Evolutionary conservation across 2,113 vertebrate species (phyloP).

Genomic region (Gila orcuttii): DNA sequence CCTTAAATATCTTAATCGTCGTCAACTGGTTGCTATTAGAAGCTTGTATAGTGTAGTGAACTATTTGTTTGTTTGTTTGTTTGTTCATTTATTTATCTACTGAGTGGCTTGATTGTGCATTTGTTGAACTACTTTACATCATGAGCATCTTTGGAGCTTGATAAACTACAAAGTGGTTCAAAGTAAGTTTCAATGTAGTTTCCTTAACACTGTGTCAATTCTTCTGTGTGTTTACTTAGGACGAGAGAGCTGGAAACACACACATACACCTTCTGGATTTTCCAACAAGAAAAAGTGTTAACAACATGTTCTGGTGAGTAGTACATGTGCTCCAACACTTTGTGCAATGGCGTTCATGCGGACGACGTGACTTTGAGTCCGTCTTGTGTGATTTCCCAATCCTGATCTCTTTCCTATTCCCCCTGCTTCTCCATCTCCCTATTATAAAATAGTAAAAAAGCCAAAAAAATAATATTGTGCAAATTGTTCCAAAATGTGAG

Average conservation of each 20-base stretch:
- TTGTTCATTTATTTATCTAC: not conserved
- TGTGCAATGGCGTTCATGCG: not conserved
- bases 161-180: not conserved
- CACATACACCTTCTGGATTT: not conserved
- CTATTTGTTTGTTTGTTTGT: not conserved
- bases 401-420: not conserved
- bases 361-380: not conserved
- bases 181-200: not conserved
- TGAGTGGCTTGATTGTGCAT: not conserved
- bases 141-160: not conserved
- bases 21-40: not conserved
- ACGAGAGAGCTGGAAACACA: not conserved
- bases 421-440: not conserved
- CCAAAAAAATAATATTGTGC: not conserved
- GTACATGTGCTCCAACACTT: not conserved
- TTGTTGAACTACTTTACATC: not conserved
- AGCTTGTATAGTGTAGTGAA: not conserved
- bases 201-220: not conserved
- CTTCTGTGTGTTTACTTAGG: not conserved
- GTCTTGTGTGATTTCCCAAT: not conserved
- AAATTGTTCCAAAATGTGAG: conserved; percentile 17
- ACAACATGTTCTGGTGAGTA: not conserved
- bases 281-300: conserved; percentile 1
- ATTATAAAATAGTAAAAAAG: not conserved
- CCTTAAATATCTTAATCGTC: not conserved